Evolutionary conservation across 2,888 invertebrate genomes (phyloP), one percentile per base, ranked within the genome.

Genomic region (Prenolepis imparis): DNA sequence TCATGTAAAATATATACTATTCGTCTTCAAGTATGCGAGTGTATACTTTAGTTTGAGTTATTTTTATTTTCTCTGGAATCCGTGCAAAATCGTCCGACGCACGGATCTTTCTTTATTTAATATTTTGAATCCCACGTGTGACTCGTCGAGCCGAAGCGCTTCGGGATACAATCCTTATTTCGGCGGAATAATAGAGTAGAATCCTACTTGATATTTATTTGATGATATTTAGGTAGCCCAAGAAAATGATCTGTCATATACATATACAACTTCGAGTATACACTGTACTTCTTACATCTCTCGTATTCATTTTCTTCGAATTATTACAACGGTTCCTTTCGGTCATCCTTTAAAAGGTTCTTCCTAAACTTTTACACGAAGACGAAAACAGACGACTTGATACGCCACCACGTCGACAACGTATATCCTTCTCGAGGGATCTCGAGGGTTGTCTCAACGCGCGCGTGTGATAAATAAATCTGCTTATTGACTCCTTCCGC

Each of bases 401-500:
- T 68, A 67, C 24, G 41, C 12, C 21, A 59, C 39, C 61, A 61
- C 68, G 55, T 64, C 57, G 74, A 85, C 80, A 72, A 85, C 75
- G 74, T 63, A 73, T 78, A 68, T 89, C 84, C 78, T 83, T 44
- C 41, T 21, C 21, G 12, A 21, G 86, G 83, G 78, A 83, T 89
- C 74, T 82, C 85, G 73, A 81, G 64, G 67, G 68, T 68, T 85
- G 32, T 82, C 74, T 68, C 63, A 82, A 86, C 83, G 74, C 41
- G 70, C 77, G 82, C 87, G 80, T 72, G 89, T 89, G 83, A 88
- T 89, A 89, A 89, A 89, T 89, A 89, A 89, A 89, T 89, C 89
- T 87, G 86, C 89, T 89, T 89, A 89, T 89, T 89, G 86, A 83
- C 63, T 84, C 73, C 61, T 82, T 55, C 41, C 63, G 63, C 67